Evolutionary conservation across 2,888 invertebrate genomes (phyloP).

Genomic region (Electrophaes corylata): DNA sequence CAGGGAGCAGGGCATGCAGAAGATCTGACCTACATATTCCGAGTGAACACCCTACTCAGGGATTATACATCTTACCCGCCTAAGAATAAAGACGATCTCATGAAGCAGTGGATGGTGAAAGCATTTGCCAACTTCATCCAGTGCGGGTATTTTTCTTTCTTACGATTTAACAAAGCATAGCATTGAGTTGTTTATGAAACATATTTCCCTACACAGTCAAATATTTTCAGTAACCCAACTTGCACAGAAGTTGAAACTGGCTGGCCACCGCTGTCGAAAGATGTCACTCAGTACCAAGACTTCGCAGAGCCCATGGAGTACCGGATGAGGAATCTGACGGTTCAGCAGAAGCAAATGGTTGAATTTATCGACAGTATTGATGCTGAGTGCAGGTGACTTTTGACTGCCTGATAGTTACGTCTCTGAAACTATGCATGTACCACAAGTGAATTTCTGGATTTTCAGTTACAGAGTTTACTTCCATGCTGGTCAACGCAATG

Average conservation of each 20-base stretch:
- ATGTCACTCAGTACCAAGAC: background rate
- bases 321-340: background rate
- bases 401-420: too few relatives aligned
- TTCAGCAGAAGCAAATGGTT: background rate
- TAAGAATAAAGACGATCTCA: background rate
- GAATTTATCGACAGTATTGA: background rate
- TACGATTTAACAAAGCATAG: too few relatives aligned
- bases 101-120: background rate
- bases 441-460: too few relatives aligned
- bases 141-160: background rate
- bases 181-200: too few relatives aligned
- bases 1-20: background rate
- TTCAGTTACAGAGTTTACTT: too few relatives aligned
- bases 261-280: background rate
- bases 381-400: background rate
- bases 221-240: background rate
- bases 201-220: background rate
- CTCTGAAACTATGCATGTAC: too few relatives aligned
- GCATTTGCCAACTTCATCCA: background rate
- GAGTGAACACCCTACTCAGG: background rate
- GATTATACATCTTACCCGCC: background rate
- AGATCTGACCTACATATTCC: background rate
- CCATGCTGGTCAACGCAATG: too few relatives aligned
- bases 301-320: background rate
- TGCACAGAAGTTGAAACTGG: background rate